Evolutionary conservation across 2,797 vertebrate genomes (phyloP).

Genomic region (Diplodus puntazzo): DNA sequence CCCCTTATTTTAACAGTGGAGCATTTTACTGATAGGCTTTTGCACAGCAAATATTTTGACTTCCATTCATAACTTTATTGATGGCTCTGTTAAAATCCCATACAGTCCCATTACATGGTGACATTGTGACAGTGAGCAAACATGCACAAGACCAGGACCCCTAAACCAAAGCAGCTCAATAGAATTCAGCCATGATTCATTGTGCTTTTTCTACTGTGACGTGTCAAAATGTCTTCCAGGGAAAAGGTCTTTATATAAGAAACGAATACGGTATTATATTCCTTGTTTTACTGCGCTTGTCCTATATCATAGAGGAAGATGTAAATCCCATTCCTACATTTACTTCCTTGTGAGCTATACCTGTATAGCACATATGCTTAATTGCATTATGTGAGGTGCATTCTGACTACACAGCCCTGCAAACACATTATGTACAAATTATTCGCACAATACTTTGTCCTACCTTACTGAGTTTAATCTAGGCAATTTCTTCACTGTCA

Average conservation of each 20-base stretch:
- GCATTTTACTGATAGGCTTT: background rate
- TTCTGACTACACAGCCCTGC: background rate
- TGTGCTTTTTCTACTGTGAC: background rate
- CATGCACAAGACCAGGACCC: background rate
- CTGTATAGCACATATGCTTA: background rate
- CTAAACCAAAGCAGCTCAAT: background rate
- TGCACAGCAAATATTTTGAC: background rate
- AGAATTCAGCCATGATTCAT: background rate
- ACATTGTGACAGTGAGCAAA: background rate
- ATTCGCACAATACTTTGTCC: background rate
- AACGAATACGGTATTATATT: background rate
- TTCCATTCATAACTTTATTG: too few relatives aligned
- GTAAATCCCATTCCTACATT: background rate
- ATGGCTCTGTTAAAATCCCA: too few relatives aligned
- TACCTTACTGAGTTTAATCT: background rate
- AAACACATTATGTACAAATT: background rate
- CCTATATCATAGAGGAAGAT: background rate
- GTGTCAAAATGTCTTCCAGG: constrained; percentile 5
- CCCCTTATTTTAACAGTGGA: background rate
- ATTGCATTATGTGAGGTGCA: background rate
- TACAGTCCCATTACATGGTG: background rate
- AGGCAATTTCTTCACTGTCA: background rate
- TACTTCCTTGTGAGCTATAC: background rate
- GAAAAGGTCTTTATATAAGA: background rate
- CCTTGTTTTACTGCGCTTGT: background rate